Conservation (phyloP, 1,140 invertebrate species). For the Bombus confusus region DNA sequence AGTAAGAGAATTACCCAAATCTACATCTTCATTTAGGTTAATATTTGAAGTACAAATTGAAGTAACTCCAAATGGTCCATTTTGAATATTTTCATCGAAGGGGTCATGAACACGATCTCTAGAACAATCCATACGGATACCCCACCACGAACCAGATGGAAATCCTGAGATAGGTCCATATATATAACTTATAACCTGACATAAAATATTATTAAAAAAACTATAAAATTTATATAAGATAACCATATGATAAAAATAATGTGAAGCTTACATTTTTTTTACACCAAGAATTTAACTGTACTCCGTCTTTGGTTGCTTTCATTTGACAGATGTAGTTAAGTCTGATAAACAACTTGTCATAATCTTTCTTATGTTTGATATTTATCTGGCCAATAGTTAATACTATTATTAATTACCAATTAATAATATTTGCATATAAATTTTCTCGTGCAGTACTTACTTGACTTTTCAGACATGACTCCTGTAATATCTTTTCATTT, state of each 20-base stretch:
- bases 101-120: constrained; percentile 75
- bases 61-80: constrained; percentile 76
- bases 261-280: constrained; percentile 42
- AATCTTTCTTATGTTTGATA: constrained; percentile 61
- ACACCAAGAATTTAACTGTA: constrained; percentile 30
- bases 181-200: constrained; percentile 61
- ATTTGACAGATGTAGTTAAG: constrained; percentile 66
- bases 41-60: constrained; percentile 75
- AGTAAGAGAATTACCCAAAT: constrained; percentile 75
- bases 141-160: constrained; percentile 79
- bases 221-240: background rate
- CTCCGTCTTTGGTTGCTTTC: constrained; percentile 18
- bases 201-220: constrained; percentile 36
- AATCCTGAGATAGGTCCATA: constrained; percentile 75
- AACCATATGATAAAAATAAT: background rate
- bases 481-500: constrained; percentile 72
- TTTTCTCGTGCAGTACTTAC: constrained; percentile 54
- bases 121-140: constrained; percentile 79
- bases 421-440: constrained; percentile 6
- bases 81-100: constrained; percentile 72
- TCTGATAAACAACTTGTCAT: constrained; percentile 73
- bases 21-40: constrained; percentile 71
- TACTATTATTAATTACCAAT: background rate
- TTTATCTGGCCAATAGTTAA: constrained; percentile 65
- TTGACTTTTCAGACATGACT: constrained; percentile 69